Percentiles rank a stretch among this genome's conserved stretches.
phyloP scores from a whole-genome alignment of 2,113 vertebrate species.

The Pyxicephalus adspersus region DNA sequence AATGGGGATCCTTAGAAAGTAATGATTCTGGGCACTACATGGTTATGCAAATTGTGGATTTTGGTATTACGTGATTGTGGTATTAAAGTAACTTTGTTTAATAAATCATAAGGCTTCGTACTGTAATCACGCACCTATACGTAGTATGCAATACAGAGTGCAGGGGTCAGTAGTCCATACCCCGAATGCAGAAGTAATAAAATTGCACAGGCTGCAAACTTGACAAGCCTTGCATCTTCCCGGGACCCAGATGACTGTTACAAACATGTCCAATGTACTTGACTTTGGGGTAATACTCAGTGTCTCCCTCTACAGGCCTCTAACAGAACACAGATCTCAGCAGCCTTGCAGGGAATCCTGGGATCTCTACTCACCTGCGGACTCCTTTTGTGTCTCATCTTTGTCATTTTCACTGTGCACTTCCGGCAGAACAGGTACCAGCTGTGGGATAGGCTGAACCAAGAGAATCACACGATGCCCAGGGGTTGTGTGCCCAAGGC shows the following conservation, averaged over 20 bases:
- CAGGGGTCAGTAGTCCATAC: too few relatives aligned
- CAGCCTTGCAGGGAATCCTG: conserved; percentile 78
- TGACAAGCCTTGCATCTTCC: too few relatives aligned
- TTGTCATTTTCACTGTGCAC: conserved; percentile 88
- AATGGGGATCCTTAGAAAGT: too few relatives aligned
- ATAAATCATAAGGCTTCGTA: too few relatives aligned
- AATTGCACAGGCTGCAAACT: too few relatives aligned
- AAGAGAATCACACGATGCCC: background rate
- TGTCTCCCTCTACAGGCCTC: conserved; percentile 2
- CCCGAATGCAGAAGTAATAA: too few relatives aligned
- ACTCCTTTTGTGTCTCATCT: conserved; percentile 82
- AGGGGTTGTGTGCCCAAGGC: background rate
- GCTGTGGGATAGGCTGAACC: background rate
- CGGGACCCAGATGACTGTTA: background rate
- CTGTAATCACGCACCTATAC: too few relatives aligned
- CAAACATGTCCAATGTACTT: background rate
- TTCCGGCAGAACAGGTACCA: conserved; percentile 89
- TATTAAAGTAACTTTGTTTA: too few relatives aligned
- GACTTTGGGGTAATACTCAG: background rate
- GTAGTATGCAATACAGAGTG: too few relatives aligned
- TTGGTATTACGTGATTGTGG: too few relatives aligned
- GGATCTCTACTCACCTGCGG: conserved; percentile 90
- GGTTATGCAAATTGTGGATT: too few relatives aligned
- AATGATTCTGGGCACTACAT: too few relatives aligned
- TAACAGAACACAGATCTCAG: conserved; percentile 60